These are phyloP conservation scores for Steinernema hermaphroditum DNA, from an alignment of 2,888 invertebrate species.

Conservation along the genomic window DNA sequence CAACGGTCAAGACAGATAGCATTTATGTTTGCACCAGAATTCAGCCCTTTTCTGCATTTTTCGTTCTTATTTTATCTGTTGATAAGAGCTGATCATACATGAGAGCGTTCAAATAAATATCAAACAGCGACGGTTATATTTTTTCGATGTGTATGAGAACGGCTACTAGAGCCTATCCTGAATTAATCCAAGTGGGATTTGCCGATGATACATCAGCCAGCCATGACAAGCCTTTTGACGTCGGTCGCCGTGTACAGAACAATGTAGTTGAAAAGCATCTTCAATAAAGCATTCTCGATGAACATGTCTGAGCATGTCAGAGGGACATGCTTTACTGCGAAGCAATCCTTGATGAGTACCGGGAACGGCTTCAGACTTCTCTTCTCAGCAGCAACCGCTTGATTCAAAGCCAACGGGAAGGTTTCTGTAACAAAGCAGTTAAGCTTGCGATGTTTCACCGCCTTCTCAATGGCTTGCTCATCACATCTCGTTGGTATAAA, in stretches of 20 bases:
- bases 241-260: slow-evolving; percentile 91
- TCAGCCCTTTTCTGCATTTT: too few relatives aligned
- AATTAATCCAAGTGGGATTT: slow-evolving; percentile 98
- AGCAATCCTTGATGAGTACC: slow-evolving; percentile 62
- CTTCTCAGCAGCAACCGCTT: slow-evolving; percentile 48
- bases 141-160: too few relatives aligned
- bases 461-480: slow-evolving; percentile 51
- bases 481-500: slow-evolving; percentile 41
- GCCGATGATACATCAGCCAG: slow-evolving; percentile 74
- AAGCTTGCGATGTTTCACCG: slow-evolving; percentile 45
- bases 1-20: too few relatives aligned
- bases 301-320: slow-evolving; percentile 83
- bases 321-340: slow-evolving; percentile 71
- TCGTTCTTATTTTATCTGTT: too few relatives aligned
- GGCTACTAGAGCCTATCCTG: slow-evolving; percentile 83
- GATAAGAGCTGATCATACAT: too few relatives aligned
- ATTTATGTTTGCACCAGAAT: too few relatives aligned
- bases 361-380: slow-evolving; percentile 57
- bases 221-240: slow-evolving; percentile 75
- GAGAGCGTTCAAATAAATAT: too few relatives aligned
- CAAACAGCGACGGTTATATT: too few relatives aligned
- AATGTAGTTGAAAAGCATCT: slow-evolving; percentile 83
- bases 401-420: slow-evolving; percentile 57
- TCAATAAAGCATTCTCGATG: too few relatives aligned
- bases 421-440: slow-evolving; percentile 63